Evolutionary conservation across 64 coral and sea anemone genomes (phyloP).

Genomic region (Actinia tenebrosa): DNA sequence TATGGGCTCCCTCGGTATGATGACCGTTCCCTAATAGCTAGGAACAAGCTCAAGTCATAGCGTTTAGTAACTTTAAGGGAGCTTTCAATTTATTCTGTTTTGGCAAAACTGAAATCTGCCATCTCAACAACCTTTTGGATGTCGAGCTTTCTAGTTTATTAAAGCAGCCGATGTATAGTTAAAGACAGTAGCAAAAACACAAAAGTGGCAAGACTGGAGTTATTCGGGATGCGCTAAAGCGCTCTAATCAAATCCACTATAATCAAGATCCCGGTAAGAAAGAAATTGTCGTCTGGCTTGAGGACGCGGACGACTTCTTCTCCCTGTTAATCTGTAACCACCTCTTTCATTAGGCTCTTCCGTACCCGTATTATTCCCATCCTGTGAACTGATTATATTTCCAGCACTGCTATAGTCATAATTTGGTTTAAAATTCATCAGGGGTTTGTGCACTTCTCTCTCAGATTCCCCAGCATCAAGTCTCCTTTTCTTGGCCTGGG

Average conservation of each 20-base stretch:
- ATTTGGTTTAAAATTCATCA: background rate
- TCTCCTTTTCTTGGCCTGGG: slow-evolving; percentile 49
- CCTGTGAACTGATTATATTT: background rate
- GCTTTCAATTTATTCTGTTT: too few relatives aligned
- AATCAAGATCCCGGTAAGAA: background rate
- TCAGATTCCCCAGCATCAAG: background rate
- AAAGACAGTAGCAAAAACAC: too few relatives aligned
- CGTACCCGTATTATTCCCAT: background rate
- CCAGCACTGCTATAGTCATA: background rate
- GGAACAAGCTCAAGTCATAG: too few relatives aligned
- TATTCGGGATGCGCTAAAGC: too few relatives aligned
- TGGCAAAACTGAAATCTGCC: too few relatives aligned
- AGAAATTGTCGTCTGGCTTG: background rate
- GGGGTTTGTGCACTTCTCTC: background rate
- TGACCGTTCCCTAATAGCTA: too few relatives aligned
- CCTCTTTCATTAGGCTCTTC: background rate
- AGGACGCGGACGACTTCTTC: background rate
- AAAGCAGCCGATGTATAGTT: too few relatives aligned
- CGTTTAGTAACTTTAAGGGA: too few relatives aligned
- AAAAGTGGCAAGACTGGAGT: too few relatives aligned
- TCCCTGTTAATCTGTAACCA: background rate
- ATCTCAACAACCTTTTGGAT: too few relatives aligned
- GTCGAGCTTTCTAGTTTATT: too few relatives aligned
- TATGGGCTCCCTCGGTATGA: too few relatives aligned
- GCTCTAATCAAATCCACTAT: background rate